A percentile compares a stretch with the other conserved stretches of the same genome.
These are phyloP conservation scores for Stomatorhinus ivindoensis DNA, from an alignment of 2,113 vertebrate species.

Conservation along the genomic window DNA sequence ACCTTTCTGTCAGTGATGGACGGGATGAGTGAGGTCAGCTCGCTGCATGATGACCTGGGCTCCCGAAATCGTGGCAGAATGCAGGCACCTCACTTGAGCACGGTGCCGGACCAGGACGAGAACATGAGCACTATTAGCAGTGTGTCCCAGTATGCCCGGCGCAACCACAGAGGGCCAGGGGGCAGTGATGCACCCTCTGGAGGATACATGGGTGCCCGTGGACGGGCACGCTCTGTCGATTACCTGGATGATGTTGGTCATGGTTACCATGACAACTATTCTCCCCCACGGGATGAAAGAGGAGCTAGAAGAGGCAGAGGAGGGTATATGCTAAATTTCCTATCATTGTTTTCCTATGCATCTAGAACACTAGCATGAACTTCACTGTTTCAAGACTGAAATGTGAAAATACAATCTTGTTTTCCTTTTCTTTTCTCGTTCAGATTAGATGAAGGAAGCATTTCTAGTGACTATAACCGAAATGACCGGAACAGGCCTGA, in stretches of 20 bases:
- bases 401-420: not conserved
- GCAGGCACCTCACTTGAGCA: slow-evolving; percentile 57
- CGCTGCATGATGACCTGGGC: slow-evolving; percentile 67
- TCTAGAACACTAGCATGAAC: not conserved
- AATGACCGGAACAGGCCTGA: slow-evolving; percentile 53
- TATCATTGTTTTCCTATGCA: not conserved
- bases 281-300: slow-evolving; percentile 19
- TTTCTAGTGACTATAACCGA: slow-evolving; percentile 36
- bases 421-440: not conserved
- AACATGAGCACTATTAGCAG: slow-evolving; percentile 70
- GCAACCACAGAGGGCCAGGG: slow-evolving; percentile 33
- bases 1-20: slow-evolving; percentile 45
- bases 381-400: not conserved
- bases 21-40: slow-evolving; percentile 75
- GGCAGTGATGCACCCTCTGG: slow-evolving; percentile 17
- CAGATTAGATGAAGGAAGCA: slow-evolving; percentile 62
- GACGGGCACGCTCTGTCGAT: slow-evolving; percentile 73
- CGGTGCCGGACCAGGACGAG: slow-evolving; percentile 58
- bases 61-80: slow-evolving; percentile 51
- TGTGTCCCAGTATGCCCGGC: slow-evolving; percentile 58
- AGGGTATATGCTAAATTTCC: slow-evolving; percentile 45
- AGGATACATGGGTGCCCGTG: slow-evolving; percentile 31
- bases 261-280: slow-evolving; percentile 41
- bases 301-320: slow-evolving; percentile 49
- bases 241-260: slow-evolving; percentile 66